Evolutionary conservation across 1,140 invertebrate species (phyloP).

Genomic region (Hylaeus volcanicus): DNA sequence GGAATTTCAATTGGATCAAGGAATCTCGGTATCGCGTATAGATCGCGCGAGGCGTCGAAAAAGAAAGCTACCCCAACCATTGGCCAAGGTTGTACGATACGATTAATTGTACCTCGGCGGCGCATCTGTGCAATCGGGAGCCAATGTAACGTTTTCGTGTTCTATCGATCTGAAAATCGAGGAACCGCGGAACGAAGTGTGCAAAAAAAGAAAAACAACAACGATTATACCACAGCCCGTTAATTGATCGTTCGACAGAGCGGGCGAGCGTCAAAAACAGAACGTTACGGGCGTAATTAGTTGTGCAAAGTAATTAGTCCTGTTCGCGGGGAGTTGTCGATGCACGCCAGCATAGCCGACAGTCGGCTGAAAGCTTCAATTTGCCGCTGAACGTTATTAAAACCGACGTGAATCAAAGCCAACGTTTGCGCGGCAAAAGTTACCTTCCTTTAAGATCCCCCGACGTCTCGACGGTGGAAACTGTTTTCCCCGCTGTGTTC

Average conservation of each 20-base stretch:
- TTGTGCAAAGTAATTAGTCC: conserved; percentile 29
- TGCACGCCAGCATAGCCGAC: neutral
- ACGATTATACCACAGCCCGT: neutral
- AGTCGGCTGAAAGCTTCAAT: neutral
- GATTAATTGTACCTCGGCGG: too few species aligned
- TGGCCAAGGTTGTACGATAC: too few species aligned
- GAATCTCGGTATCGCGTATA: too few species aligned
- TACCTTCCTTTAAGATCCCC: neutral
- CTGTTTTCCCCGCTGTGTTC: neutral
- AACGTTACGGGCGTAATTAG: neutral
- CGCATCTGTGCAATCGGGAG: too few species aligned
- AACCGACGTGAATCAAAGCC: neutral
- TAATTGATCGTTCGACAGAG: neutral
- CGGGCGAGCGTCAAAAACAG: neutral
- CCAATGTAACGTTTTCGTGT: neutral
- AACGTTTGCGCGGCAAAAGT: neutral
- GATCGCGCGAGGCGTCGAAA: too few species aligned
- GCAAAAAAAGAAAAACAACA: neutral
- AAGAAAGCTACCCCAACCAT: too few species aligned
- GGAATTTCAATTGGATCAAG: too few species aligned
- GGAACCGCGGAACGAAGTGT: too few species aligned
- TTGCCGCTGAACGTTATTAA: neutral
- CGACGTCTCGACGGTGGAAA: neutral
- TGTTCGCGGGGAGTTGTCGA: neutral
- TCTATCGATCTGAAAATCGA: neutral